Percentiles rank a stretch among this genome's conserved stretches.
These are phyloP conservation scores for Ophioninae sp. DNA, from an alignment of 2,888 invertebrate species.

Conservation along the genomic window DNA sequence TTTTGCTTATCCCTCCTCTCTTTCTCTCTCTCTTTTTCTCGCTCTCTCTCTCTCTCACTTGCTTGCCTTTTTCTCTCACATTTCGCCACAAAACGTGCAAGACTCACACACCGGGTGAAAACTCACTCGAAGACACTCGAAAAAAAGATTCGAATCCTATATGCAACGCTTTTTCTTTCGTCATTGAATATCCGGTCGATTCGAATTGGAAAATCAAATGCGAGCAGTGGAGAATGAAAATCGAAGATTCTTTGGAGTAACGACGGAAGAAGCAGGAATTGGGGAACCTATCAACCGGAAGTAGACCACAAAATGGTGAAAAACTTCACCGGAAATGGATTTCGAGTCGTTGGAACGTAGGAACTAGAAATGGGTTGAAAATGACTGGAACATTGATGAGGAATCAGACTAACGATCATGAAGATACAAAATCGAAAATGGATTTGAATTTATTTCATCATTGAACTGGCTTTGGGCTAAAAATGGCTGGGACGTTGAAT, in stretches of 20 bases:
- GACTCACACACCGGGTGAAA: background rate
- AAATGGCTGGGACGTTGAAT: too few relatives aligned
- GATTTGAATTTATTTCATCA: too few relatives aligned
- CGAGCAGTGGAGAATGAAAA: background rate
- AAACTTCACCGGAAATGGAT: background rate
- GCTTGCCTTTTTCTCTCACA: conserved; percentile 22
- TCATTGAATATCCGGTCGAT: background rate
- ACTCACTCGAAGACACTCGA: background rate
- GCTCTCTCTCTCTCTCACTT: background rate
- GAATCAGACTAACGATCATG: too few relatives aligned
- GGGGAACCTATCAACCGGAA: background rate
- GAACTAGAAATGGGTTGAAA: too few relatives aligned
- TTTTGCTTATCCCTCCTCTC: conserved; percentile 1
- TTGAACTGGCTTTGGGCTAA: too few relatives aligned
- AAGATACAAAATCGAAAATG: too few relatives aligned
- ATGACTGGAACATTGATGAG: too few relatives aligned
- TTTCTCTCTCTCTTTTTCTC: background rate
- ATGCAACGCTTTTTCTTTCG: background rate
- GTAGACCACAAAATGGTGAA: background rate
- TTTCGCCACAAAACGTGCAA: conserved; percentile 23
- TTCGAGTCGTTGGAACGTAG: too few relatives aligned
- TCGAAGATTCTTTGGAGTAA: background rate
- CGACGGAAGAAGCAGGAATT: background rate
- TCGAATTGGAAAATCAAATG: background rate
- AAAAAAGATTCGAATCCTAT: background rate